Conservation (phyloP, 2,113 vertebrate genomes). For the Pogonocichla stellata region DNA sequence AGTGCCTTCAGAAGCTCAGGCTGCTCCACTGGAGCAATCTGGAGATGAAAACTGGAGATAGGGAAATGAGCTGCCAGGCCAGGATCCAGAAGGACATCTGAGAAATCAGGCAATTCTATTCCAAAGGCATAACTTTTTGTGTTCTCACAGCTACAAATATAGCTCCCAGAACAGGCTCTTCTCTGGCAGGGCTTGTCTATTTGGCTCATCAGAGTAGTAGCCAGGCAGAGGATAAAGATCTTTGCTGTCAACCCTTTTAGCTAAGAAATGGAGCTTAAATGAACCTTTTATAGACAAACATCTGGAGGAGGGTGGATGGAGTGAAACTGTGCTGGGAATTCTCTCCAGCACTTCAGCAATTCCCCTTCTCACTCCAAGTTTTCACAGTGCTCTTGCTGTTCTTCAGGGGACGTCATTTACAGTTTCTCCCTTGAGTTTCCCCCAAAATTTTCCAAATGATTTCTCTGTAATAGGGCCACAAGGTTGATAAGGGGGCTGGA, state of each 20-base stretch:
- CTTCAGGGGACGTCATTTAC: neutral
- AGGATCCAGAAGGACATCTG: slow-evolving; percentile 44
- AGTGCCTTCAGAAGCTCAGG: neutral
- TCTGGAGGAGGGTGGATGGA: neutral
- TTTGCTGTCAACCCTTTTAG: slow-evolving; percentile 27
- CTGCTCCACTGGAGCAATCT: neutral
- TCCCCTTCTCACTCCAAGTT: neutral
- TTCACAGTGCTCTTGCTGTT: neutral
- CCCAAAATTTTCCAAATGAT: neutral
- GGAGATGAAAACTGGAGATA: neutral
- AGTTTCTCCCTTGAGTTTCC: neutral
- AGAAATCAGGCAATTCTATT: slow-evolving; percentile 53
- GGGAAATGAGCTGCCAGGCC: slow-evolving; percentile 6
- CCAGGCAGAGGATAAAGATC: slow-evolving; percentile 21
- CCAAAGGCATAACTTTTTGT: slow-evolving; percentile 50
- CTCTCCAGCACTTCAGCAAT: neutral
- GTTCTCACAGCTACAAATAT: slow-evolving; percentile 58
- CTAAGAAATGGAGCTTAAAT: slow-evolving; percentile 34
- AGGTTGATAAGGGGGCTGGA: neutral
- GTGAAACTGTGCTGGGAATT: neutral
- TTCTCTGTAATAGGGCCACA: neutral
- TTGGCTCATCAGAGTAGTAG: slow-evolving; percentile 19
- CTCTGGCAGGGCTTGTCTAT: slow-evolving; percentile 13
- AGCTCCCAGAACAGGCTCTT: slow-evolving; percentile 48
- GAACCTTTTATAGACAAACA: slow-evolving; percentile 42